A percentile compares a stretch with the other conserved stretches of the same genome.
These are phyloP conservation scores for Meghimatium bilineatum DNA, from an alignment of 2,888 invertebrate genomes.

Conservation along the genomic window DNA sequence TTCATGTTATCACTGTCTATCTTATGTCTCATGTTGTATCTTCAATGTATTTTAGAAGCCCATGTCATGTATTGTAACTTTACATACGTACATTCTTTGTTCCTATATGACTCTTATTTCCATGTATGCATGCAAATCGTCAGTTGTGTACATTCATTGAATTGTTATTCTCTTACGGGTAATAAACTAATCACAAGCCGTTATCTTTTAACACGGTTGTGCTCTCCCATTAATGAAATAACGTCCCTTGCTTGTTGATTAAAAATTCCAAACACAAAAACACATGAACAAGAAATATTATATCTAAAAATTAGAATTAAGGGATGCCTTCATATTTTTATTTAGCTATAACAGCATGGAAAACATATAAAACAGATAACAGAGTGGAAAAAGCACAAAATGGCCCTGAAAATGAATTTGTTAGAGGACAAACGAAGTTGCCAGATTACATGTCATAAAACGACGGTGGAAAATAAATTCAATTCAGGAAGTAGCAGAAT, in stretches of 20 bases:
- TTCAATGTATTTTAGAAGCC: too few relatives aligned
- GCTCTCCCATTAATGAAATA: slow-evolving; percentile 5
- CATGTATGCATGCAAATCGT: too few relatives aligned
- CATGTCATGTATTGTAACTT: too few relatives aligned
- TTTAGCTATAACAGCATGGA: background rate
- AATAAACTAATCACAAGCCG: background rate
- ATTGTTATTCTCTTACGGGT: too few relatives aligned
- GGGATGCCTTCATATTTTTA: background rate
- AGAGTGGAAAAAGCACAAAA: background rate
- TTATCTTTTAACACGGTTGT: background rate
- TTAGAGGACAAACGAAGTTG: slow-evolving; percentile 10
- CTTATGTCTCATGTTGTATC: too few relatives aligned
- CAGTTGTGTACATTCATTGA: too few relatives aligned
- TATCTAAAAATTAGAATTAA: slow-evolving; percentile 9
- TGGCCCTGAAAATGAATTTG: slow-evolving; percentile 11
- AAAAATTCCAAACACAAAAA: slow-evolving; percentile 16
- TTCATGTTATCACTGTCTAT: too few relatives aligned
- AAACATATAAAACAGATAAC: background rate
- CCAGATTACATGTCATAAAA: slow-evolving; percentile 21
- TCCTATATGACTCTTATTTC: too few relatives aligned
- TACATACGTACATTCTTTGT: too few relatives aligned
- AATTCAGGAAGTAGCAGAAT: slow-evolving; percentile 17
- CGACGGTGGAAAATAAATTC: slow-evolving; percentile 16
- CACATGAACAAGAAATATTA: slow-evolving; percentile 1
- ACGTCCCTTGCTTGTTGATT: background rate